These are phyloP conservation scores for Mythimna ferrago DNA, from an alignment of 2,888 invertebrate species.

Conservation along the genomic window DNA sequence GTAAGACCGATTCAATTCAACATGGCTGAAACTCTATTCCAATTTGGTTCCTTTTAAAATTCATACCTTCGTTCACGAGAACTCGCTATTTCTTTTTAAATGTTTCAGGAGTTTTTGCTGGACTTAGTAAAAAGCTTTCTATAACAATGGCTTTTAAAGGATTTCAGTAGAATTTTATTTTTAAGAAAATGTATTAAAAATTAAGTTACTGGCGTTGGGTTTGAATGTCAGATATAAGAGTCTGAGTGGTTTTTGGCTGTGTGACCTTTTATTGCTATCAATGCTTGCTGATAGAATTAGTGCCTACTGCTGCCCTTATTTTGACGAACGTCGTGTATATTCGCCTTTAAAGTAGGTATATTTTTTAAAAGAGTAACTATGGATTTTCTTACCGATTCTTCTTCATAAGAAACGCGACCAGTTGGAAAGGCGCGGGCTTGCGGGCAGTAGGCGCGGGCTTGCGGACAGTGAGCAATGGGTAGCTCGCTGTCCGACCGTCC, in stretches of 20 bases:
- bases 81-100: conserved; percentile 55
- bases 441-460: no score
- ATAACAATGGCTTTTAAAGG: conserved; percentile 37
- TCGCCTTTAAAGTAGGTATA: no score
- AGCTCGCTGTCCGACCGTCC: no score
- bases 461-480: no score
- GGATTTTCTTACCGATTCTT: no score
- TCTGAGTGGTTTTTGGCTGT: not conserved
- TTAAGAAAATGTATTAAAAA: conserved; percentile 32
- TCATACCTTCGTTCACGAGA: conserved; percentile 66
- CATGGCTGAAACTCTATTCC: conserved; percentile 60
- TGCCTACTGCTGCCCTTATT: not conserved
- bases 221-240: conserved; percentile 23
- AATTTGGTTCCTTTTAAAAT: conserved; percentile 72
- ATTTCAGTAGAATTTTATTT: conserved; percentile 14
- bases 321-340: not conserved
- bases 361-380: no score
- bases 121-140: conserved; percentile 41
- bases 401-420: no score
- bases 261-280: not conserved
- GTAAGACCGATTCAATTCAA: conserved; percentile 56
- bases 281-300: not conserved
- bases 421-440: no score
- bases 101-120: conserved; percentile 36
- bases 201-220: conserved; percentile 15